A percentile compares a stretch with the other conserved stretches of the same genome.
phyloP scores from a whole-genome alignment of 2,797 vertebrate species.

The Neosalanx taihuensis region DNA sequence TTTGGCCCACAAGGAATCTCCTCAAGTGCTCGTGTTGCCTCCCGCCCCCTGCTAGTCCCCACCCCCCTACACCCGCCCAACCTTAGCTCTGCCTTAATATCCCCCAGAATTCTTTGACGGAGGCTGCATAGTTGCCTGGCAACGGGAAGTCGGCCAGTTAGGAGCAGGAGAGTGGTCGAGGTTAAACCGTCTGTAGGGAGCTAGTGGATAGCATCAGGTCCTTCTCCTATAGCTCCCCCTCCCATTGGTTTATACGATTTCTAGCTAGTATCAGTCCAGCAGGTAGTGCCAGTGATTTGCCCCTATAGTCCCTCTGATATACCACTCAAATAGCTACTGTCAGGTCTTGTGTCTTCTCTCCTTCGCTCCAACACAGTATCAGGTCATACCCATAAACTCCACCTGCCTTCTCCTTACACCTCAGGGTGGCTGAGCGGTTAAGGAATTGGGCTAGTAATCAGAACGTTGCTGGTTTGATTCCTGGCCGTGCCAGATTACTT shows the following conservation, averaged over 20 bases:
- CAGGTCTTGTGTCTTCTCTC: not conserved
- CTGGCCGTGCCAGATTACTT: no score
- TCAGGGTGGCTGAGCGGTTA: not conserved
- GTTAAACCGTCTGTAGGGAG: slow-evolving; percentile 53
- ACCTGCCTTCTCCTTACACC: not conserved
- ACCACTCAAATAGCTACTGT: not conserved
- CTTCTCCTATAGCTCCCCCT: not conserved
- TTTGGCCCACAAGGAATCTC: not conserved
- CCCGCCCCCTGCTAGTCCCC: slow-evolving; percentile 30
- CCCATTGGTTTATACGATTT: not conserved
- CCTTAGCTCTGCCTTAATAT: slow-evolving; percentile 63
- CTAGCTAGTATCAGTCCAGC: not conserved
- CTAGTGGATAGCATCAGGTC: slow-evolving; percentile 36
- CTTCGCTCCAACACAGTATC: not conserved
- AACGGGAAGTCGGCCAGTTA: slow-evolving; percentile 69
- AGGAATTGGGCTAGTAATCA: no score
- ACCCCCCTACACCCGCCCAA: slow-evolving; percentile 38
- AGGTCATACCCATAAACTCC: not conserved
- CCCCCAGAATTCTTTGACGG: slow-evolving; percentile 76
- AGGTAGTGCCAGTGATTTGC: not conserved
- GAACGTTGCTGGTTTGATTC: no score
- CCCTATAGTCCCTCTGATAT: not conserved
- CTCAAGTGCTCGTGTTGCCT: slow-evolving; percentile 10
- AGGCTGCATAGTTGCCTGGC: slow-evolving; percentile 77
- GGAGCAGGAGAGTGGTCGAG: slow-evolving; percentile 58